phyloP scores from a whole-genome alignment of 2,888 invertebrate species.

The Caenorhabditis afra region DNA sequence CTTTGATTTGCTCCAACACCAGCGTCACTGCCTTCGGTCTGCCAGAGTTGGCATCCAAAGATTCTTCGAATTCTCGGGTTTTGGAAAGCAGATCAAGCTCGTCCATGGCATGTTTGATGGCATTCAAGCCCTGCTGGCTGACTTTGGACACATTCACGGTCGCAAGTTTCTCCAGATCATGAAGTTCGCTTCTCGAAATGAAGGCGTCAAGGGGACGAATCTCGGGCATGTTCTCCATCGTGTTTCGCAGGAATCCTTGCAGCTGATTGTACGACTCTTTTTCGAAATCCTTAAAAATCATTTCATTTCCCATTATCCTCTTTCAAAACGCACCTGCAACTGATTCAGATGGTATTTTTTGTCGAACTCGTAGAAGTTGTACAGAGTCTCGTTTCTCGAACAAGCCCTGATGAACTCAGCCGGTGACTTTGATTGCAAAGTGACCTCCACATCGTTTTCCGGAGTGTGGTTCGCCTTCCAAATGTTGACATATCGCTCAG shows the following conservation, averaged over 20 bases:
- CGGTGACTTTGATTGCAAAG: constrained; percentile 65
- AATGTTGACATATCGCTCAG: constrained; percentile 73
- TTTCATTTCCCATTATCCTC: too few species aligned
- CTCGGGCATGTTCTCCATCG: constrained; percentile 63
- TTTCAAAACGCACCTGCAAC: constrained; percentile 64
- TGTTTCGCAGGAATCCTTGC: constrained; percentile 55
- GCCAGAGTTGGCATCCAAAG: constrained; percentile 59
- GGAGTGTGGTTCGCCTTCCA: constrained; percentile 60
- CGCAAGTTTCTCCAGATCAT: constrained; percentile 62
- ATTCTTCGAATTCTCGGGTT: constrained; percentile 64
- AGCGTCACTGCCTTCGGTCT: constrained; percentile 67
- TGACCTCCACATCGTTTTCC: constrained; percentile 52
- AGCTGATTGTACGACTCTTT: constrained; percentile 64
- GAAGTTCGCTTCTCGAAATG: constrained; percentile 54
- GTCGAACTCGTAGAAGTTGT: constrained; percentile 76
- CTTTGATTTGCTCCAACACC: constrained; percentile 69
- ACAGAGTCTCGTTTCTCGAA: constrained; percentile 75
- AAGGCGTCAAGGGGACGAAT: constrained; percentile 56
- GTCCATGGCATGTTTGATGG: constrained; percentile 64
- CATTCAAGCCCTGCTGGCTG: constrained; percentile 59
- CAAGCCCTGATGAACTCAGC: constrained; percentile 76
- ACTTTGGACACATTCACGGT: constrained; percentile 67
- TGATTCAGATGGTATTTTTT: constrained; percentile 74
- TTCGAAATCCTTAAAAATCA: constrained; percentile 66
- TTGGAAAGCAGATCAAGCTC: constrained; percentile 66